These are phyloP conservation scores for Micrasema longulum DNA, from an alignment of 1,140 invertebrate species.

Conservation along the genomic window DNA sequence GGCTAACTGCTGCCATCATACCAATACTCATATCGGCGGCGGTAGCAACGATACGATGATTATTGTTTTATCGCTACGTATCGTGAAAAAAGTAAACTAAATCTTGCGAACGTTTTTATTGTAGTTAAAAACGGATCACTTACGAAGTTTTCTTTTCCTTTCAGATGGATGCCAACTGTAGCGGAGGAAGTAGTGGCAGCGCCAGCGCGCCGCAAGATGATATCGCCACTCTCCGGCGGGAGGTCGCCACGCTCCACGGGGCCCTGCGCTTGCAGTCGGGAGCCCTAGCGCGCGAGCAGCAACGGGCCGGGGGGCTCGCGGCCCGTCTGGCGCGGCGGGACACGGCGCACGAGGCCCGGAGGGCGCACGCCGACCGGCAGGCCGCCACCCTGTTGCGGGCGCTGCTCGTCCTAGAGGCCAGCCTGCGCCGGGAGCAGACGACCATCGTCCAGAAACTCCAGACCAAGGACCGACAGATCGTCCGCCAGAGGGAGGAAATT, in stretches of 20 bases:
- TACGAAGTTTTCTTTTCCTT: slow-evolving; percentile 59
- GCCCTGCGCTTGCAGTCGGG: slow-evolving; percentile 71
- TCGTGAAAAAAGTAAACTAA: too few relatives aligned
- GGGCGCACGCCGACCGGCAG: slow-evolving; percentile 75
- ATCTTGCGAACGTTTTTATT: too few relatives aligned
- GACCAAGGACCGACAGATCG: slow-evolving; percentile 79
- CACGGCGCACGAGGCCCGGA: slow-evolving; percentile 70
- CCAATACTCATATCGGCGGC: too few relatives aligned
- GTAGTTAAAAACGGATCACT: not conserved
- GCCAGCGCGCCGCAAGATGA: slow-evolving; percentile 54
- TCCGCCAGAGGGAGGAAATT: slow-evolving; percentile 77
- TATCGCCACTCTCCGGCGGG: slow-evolving; percentile 66
- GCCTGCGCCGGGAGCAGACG: slow-evolving; percentile 80
- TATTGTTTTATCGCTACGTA: too few relatives aligned
- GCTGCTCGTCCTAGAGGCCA: slow-evolving; percentile 76
- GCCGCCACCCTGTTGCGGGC: slow-evolving; percentile 74
- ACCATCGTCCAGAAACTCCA: slow-evolving; percentile 75
- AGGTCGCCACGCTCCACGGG: slow-evolving; percentile 73
- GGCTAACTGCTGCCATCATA: too few relatives aligned
- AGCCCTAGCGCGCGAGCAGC: slow-evolving; percentile 70
- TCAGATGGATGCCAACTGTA: slow-evolving; percentile 71
- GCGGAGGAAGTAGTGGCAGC: not conserved
- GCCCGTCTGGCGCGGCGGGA: slow-evolving; percentile 73
- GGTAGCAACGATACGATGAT: too few relatives aligned
- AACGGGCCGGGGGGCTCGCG: slow-evolving; percentile 69